phyloP scores from a whole-genome alignment of 2,888 invertebrate species.

The Coecobrya sp. region DNA sequence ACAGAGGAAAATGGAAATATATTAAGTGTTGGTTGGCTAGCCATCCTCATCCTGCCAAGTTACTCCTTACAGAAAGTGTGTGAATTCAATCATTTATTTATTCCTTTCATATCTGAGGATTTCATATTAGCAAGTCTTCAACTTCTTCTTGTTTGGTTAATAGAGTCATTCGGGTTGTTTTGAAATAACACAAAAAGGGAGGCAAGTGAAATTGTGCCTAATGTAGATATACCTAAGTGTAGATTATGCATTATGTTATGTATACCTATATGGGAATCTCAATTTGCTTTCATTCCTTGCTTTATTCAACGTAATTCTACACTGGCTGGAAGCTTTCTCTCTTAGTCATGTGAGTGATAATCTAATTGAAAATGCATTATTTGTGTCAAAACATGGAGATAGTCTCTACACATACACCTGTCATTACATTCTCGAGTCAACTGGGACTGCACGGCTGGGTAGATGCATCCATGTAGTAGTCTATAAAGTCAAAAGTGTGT shows the following conservation, averaged over 20 bases:
- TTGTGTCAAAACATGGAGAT: conserved; percentile 59
- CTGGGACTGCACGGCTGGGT: background rate
- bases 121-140: background rate
- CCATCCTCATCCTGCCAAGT: background rate
- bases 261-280: background rate
- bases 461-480: background rate
- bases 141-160: background rate
- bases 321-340: background rate
- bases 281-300: background rate
- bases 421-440: conserved; percentile 48
- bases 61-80: background rate
- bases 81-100: conserved; percentile 8
- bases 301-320: background rate
- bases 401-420: conserved; percentile 44
- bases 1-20: conserved; percentile 28
- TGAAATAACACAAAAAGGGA: no score
- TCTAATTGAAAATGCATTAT: conserved; percentile 71
- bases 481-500: background rate
- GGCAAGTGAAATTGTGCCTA: no score
- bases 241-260: background rate
- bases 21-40: background rate
- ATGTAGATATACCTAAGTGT: background rate
- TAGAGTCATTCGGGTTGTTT: conserved; percentile 2
- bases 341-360: conserved; percentile 19
- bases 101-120: background rate